Conservation (phyloP, 2,113 vertebrate species). For the Columba janthina region DNA sequence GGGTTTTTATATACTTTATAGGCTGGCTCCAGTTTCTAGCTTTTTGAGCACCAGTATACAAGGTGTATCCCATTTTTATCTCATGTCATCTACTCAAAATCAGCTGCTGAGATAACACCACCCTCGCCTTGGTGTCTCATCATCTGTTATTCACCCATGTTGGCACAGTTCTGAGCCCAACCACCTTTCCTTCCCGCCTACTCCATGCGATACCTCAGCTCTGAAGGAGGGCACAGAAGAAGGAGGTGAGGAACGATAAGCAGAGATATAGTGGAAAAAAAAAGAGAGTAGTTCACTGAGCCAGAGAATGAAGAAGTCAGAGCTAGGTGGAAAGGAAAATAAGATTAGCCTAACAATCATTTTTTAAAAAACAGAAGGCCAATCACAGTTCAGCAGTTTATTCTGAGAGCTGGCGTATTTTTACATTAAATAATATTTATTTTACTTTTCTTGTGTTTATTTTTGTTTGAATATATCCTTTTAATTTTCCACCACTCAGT, state of each 20-base stretch:
- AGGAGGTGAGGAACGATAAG: neutral
- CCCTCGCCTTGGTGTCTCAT: neutral
- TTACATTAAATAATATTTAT: conserved; percentile 59
- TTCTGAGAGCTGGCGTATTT: conserved; percentile 45
- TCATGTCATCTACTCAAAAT: neutral
- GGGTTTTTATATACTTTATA: neutral
- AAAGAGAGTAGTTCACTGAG: neutral
- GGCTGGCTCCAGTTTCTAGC: neutral
- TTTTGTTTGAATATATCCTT: conserved; percentile 58
- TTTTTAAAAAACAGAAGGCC: neutral
- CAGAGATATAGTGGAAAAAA: neutral
- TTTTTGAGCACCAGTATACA: neutral
- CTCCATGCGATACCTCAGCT: neutral
- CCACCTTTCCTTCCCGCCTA: neutral
- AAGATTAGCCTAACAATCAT: neutral
- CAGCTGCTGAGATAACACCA: neutral
- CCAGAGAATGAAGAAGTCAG: neutral
- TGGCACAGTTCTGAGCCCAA: neutral
- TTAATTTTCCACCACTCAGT: neutral
- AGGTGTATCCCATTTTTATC: neutral
- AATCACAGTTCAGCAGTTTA: neutral
- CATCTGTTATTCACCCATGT: neutral
- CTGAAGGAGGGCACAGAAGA: neutral
- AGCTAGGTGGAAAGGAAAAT: neutral
- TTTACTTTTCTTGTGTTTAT: conserved; percentile 72